Evolutionary conservation across 2,888 invertebrate genomes (phyloP), one percentile per base, ranked within the genome.

Genomic region (Amphipyra tragopoginis): DNA sequence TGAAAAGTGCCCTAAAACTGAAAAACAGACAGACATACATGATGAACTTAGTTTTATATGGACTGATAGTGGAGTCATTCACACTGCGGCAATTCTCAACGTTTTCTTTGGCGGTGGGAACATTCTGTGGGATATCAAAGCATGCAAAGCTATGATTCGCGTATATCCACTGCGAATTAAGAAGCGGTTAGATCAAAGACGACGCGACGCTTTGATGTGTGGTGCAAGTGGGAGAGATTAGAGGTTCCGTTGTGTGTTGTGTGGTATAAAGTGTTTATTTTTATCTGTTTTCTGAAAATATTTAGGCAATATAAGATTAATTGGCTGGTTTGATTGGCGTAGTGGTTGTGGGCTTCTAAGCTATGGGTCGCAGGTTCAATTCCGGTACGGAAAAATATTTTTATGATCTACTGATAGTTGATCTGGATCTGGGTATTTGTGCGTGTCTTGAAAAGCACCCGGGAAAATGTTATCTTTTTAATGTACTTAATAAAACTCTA

Each of bases 131-230:
- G 64, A 53, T 65, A 69, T 75, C 63, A 67, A 74, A 77, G 74
- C 81, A 77, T 82, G 80, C 79, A 82, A 81, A 85, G 76, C 68
- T 75, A 80, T 73, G 69, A 72, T 85, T 84, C 65, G 81, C 79
- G 67, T 67, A 68, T 70, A 80, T 70, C 70, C 82, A 80, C 77
- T 78, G 74, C 77, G 71, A 81, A 79, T 81, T 78, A 83, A 83
- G 78, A 75, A 71, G 75, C 80, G 80, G 79, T 51, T 60, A 75
- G 77, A 86, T 85, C 80, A 84, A 85, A 83, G 82, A 55, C 52
- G 57, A 60, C 73, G 72, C 64, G 15, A 21, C 48, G 54, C 54
- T 74, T 69, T 76, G 69, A 67, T 57, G 76, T 59, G 56, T 68
- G 73, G 71, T 47, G 11, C 56, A 72, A 70, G 65, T 54, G 26